Percentiles rank a stretch among this genome's conserved stretches.
Evolutionary conservation across 2,113 vertebrate genomes (phyloP).

Genomic region (Poeciliopsis turrubarensis): DNA sequence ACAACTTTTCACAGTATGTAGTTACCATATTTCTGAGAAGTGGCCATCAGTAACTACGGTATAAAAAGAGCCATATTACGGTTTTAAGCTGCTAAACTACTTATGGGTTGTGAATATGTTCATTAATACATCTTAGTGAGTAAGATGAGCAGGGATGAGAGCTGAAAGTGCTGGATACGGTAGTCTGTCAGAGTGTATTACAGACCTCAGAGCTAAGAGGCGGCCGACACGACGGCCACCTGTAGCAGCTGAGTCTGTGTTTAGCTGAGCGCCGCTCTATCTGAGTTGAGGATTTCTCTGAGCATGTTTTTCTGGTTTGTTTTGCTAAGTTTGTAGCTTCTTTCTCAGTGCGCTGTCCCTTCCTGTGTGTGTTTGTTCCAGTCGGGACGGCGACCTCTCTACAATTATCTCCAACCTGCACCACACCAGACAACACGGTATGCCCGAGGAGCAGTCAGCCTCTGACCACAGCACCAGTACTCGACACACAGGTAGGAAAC

Average conservation of each 20-base stretch:
- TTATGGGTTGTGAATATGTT: constrained; percentile 88
- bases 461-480: constrained; percentile 87
- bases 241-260: constrained; percentile 50
- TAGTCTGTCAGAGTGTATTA: constrained; percentile 82
- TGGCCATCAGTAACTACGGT: constrained; percentile 29
- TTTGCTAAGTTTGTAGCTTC: constrained; percentile 1
- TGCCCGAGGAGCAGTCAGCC: constrained; percentile 91
- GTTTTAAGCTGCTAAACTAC: constrained; percentile 91
- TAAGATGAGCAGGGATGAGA: constrained; percentile 87
- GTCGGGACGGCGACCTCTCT: constrained; percentile 93
- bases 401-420: constrained; percentile 95
- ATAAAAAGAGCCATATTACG: constrained; percentile 80
- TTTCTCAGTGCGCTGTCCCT: constrained; percentile 8
- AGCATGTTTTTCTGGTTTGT: constrained; percentile 4
- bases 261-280: constrained; percentile 18
- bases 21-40: constrained; percentile 15
- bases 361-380: constrained; percentile 65
- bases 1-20: constrained; percentile 13
- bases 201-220: constrained; percentile 71
- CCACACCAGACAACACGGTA: constrained; percentile 91
- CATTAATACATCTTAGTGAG: constrained; percentile 87
- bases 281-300: constrained; percentile 38
- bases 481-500: constrained; percentile 88
- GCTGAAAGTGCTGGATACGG: constrained; percentile 83
- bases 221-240: constrained; percentile 50